Conservation (phyloP, 2,113 vertebrate genomes). For the Gymnorhina tibicen region DNA sequence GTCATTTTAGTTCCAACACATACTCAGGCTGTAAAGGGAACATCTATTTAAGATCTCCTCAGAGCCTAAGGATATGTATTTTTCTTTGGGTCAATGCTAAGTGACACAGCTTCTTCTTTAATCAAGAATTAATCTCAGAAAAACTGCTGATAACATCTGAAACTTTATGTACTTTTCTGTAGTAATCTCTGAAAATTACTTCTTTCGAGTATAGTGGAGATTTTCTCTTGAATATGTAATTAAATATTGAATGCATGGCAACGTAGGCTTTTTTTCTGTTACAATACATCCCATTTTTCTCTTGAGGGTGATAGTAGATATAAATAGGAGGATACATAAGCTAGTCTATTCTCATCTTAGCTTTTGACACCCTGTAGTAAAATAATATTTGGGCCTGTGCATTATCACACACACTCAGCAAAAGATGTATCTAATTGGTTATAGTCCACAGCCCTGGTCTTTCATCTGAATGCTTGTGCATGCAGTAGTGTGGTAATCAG, state of each 20-base stretch:
- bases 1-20: not conserved
- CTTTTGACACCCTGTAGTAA: not conserved
- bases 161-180: not conserved
- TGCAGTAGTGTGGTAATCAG: not conserved
- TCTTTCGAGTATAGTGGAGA: not conserved
- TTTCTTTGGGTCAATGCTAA: not conserved
- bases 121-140: not conserved
- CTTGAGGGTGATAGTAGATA: not conserved
- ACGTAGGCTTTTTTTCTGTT: not conserved
- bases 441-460: not conserved
- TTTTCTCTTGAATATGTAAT: not conserved
- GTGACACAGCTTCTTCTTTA: not conserved
- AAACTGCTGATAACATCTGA: not conserved
- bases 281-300: not conserved
- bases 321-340: not conserved
- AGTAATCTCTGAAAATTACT: not conserved
- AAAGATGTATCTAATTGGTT: not conserved
- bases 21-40: not conserved
- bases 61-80: not conserved
- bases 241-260: not conserved
- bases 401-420: not conserved
- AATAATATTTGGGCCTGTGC: not conserved
- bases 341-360: not conserved
- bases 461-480: not conserved
- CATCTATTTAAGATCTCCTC: not conserved